Conservation (phyloP, 2,888 invertebrate species). For the Drosophila diplacantha region DNA sequence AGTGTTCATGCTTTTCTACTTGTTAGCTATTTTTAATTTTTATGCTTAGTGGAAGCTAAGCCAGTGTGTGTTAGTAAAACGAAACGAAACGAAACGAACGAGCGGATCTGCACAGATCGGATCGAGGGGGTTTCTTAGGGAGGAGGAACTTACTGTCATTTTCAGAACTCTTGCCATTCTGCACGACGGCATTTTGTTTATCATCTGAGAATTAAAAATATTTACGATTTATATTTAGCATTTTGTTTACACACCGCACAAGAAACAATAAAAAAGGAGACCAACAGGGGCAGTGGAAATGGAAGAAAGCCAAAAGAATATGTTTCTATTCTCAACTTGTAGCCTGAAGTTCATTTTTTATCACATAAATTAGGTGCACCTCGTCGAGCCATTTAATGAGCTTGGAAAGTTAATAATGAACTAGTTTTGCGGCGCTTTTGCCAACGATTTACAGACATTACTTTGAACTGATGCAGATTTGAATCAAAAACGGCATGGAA, state of each 20-base stretch:
- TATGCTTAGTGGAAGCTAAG: slow-evolving; percentile 4
- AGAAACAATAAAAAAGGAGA: slow-evolving; percentile 4
- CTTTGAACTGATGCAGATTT: background rate
- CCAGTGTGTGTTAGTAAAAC: slow-evolving; percentile 28
- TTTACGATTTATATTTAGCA: slow-evolving; percentile 58
- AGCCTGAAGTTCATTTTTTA: background rate
- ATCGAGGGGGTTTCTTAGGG: slow-evolving; percentile 9
- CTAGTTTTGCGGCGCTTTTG: background rate
- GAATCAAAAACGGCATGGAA: background rate
- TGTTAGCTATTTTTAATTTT: slow-evolving; percentile 21
- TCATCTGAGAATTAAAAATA: slow-evolving; percentile 75
- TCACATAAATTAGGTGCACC: background rate
- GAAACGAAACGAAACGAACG: slow-evolving; percentile 12
- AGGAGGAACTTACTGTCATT: slow-evolving; percentile 74
- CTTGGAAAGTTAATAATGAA: slow-evolving; percentile 9
- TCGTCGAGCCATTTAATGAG: background rate
- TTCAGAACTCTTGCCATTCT: slow-evolving; percentile 76
- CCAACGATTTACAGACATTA: background rate
- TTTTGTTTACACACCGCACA: slow-evolving; percentile 26
- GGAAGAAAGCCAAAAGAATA: slow-evolving; percentile 33
- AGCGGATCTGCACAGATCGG: slow-evolving; percentile 12
- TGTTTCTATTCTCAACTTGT: background rate
- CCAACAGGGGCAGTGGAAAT: slow-evolving; percentile 1
- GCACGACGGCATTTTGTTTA: slow-evolving; percentile 75
- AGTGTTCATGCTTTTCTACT: slow-evolving; percentile 33